Percentiles rank a stretch among this genome's conserved stretches.
Evolutionary conservation across 2,113 vertebrate genomes (phyloP).

Genomic region (Notiomystis cincta): DNA sequence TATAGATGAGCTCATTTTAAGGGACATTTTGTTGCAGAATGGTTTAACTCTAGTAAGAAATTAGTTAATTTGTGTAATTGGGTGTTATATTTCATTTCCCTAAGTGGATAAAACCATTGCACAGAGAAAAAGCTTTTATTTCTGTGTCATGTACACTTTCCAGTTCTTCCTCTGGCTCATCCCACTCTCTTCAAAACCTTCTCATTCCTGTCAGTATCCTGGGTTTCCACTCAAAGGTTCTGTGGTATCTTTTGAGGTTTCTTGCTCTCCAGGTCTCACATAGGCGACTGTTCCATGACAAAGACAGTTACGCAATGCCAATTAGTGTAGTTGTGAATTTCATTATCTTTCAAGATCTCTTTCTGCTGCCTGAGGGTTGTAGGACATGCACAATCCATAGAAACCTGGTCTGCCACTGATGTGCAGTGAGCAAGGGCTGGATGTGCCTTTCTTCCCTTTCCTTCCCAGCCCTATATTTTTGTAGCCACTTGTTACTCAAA

Average conservation of each 20-base stretch:
- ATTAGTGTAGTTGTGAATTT: neutral
- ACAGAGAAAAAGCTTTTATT: neutral
- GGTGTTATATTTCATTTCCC: neutral
- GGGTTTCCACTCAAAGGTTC: fast-evolving
- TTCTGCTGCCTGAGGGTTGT: neutral
- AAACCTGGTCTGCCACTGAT: neutral
- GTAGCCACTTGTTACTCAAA: neutral
- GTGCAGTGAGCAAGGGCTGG: neutral
- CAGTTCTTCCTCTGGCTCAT: neutral
- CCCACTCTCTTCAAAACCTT: neutral
- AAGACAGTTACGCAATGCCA: neutral
- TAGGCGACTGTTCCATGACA: neutral
- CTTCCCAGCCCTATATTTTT: neutral
- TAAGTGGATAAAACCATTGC: neutral
- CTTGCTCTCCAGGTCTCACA: neutral
- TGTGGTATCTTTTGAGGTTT: neutral
- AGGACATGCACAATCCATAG: neutral
- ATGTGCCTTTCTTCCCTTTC: neutral
- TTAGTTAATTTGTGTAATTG: neutral
- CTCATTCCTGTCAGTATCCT: neutral
- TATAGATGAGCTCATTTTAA: neutral
- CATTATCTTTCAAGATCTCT: neutral
- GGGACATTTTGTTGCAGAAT: neutral
- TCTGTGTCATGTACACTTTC: neutral
- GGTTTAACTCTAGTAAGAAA: neutral